phyloP scores from a whole-genome alignment of 2,797 vertebrate species.

The Hipposideros larvatus region DNA sequence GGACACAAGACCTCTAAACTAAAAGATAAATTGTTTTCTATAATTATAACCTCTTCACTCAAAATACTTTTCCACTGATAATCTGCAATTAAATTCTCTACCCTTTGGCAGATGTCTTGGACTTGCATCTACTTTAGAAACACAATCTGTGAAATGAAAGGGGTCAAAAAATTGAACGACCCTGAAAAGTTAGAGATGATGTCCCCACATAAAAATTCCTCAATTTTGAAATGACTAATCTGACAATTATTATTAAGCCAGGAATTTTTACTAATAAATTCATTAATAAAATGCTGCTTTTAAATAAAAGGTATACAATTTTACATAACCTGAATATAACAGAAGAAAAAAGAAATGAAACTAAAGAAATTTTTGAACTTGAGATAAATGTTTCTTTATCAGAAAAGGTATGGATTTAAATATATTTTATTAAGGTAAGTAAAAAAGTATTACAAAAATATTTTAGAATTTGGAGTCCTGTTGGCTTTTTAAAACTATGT shows the following conservation, averaged over 20 bases:
- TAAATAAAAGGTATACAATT: neutral
- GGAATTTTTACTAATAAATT: neutral
- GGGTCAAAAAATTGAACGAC: neutral
- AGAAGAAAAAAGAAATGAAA: neutral
- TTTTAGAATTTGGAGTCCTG: neutral
- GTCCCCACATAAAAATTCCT: neutral
- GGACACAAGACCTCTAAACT: neutral
- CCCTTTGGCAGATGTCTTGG: neutral
- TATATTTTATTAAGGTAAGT: neutral
- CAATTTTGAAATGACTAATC: neutral
- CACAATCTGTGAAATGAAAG: neutral
- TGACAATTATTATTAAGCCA: neutral
- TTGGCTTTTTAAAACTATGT: neutral
- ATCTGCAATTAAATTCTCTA: no score
- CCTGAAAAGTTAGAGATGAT: neutral
- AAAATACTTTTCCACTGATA: neutral
- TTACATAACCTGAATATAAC: neutral
- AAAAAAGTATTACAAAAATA: neutral
- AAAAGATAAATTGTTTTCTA: neutral
- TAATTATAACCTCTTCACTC: neutral
- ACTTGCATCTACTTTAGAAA: neutral
- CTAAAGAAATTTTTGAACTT: neutral
- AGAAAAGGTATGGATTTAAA: neutral
- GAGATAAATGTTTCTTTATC: neutral
- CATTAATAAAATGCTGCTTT: neutral